A percentile compares a stretch with the other conserved stretches of the same genome.
phyloP scores from a whole-genome alignment of 2,888 invertebrate genomes.

The Lasioglossum villosulum region DNA sequence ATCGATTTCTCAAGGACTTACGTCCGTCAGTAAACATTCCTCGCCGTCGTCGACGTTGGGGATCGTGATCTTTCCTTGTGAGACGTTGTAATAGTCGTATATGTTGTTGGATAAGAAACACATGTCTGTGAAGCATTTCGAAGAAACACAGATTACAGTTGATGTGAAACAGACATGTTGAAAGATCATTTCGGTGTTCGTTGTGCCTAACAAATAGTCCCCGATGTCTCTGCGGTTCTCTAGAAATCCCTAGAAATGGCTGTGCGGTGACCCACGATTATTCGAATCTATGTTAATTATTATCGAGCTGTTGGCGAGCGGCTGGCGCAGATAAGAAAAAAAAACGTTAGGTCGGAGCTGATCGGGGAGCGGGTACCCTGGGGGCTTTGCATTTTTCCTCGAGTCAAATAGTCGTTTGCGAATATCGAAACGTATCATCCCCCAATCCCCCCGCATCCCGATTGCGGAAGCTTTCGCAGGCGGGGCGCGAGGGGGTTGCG shows the following conservation, averaged over 20 bases:
- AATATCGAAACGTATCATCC: constrained; percentile 58
- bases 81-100: constrained; percentile 96
- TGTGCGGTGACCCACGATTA: background rate
- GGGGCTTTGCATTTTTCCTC: constrained; percentile 66
- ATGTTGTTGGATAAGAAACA: constrained; percentile 94
- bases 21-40: constrained; percentile 95
- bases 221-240: background rate
- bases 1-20: constrained; percentile 87
- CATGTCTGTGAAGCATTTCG: constrained; percentile 87
- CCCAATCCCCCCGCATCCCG: constrained; percentile 82
- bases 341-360: constrained; percentile 61
- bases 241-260: background rate
- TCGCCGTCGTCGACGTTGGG: constrained; percentile 98
- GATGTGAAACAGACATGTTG: background rate
- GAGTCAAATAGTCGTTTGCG: constrained; percentile 28
- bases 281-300: background rate
- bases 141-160: constrained; percentile 40
- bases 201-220: background rate
- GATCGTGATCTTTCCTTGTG: constrained; percentile 98
- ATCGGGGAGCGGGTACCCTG: constrained; percentile 81
- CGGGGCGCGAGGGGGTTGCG: constrained; percentile 79
- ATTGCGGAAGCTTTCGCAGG: constrained; percentile 82
- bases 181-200: background rate
- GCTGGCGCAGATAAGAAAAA: constrained; percentile 33
- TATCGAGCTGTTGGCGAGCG: constrained; percentile 37